Evolutionary conservation across 2,797 vertebrate species (phyloP), one percentile per base, ranked within the genome.

Genomic region (Rhinella marina): DNA sequence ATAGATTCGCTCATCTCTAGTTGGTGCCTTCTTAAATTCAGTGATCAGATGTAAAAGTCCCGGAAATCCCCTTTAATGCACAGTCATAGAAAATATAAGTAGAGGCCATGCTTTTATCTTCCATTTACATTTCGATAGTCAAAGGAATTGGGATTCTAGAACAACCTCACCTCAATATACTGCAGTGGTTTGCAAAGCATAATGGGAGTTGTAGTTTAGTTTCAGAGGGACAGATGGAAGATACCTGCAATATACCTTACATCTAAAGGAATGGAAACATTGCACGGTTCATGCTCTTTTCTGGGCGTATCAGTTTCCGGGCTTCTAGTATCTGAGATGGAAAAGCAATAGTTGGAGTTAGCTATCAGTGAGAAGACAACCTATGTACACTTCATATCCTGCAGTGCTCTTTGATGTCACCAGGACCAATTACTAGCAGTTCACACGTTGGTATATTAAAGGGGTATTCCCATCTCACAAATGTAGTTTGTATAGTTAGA

Each of bases 181-280:
- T 23, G 48, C 29, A 48, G 12, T 61, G 12, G 14, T 23, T 17
- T 81, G 8, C 0, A n/a, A 23, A 10, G 72, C 8, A 73, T 73
- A 19, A 73, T 48, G 32, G 32, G 41, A 73, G 72, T 48, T 73
- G 72, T 73, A 48, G 72, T 73, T 73, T 50, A 48, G 7, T 52
- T 50, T 68, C 12, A 25, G 27, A 61, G 23, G 19, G 27, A 52
- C 27, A 12, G 50, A 23, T 48, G 41, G 8, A 27, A 17, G 1
- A 56, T 78, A 41, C 23, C 48, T 52, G 21, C 29, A 75, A 50
- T 50, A 52, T 50, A 50, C 41, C 17, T 52, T n/a, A 21, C 85
- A 17, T 72, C 52, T 72, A 73, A 61, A 70, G 62, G 27, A 88
- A 88, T 88, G 87, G 87, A 88, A 84, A 88, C 73, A 41, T 72